Percentiles rank a stretch among this genome's conserved stretches.
phyloP scores from a whole-genome alignment of 2,888 invertebrate genomes.

The Orgyia antiqua region DNA sequence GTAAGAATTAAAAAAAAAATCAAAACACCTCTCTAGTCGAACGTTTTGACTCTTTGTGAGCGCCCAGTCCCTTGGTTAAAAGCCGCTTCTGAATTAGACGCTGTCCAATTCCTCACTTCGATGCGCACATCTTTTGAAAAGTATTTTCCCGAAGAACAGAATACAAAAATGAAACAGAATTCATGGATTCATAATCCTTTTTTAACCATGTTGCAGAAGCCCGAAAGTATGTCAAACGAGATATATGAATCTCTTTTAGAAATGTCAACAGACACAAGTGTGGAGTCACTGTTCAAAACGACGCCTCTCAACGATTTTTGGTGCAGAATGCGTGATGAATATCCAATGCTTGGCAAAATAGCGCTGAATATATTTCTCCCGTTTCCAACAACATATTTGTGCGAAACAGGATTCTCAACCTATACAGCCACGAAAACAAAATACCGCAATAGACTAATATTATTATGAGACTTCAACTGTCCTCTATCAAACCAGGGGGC shows the following conservation, averaged over 20 bases:
- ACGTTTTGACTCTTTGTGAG: neutral
- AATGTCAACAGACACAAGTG: constrained; percentile 30
- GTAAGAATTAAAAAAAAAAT: neutral
- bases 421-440: constrained; percentile 17
- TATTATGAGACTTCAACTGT: constrained; percentile 27
- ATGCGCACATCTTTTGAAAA: constrained; percentile 28
- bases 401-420: constrained; percentile 25
- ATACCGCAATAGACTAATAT: constrained; percentile 30
- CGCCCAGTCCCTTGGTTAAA: neutral
- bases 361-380: constrained; percentile 2
- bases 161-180: constrained; percentile 28
- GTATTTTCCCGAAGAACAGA: constrained; percentile 26
- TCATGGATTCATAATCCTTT: constrained; percentile 29
- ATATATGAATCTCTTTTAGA: constrained; percentile 20
- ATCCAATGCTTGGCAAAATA: constrained; percentile 27
- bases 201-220: constrained; percentile 25
- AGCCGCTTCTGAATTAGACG: neutral
- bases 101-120: constrained; percentile 24
- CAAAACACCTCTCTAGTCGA: neutral
- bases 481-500: constrained; percentile 26
- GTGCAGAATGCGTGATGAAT: constrained; percentile 29
- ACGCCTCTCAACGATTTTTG: constrained; percentile 31
- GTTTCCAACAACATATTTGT: constrained; percentile 26
- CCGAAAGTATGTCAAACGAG: constrained; percentile 23
- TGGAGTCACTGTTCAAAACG: constrained; percentile 30